These are phyloP conservation scores for Beaufortia kweichowensis DNA, from an alignment of 2,113 vertebrate genomes.

Conservation along the genomic window DNA sequence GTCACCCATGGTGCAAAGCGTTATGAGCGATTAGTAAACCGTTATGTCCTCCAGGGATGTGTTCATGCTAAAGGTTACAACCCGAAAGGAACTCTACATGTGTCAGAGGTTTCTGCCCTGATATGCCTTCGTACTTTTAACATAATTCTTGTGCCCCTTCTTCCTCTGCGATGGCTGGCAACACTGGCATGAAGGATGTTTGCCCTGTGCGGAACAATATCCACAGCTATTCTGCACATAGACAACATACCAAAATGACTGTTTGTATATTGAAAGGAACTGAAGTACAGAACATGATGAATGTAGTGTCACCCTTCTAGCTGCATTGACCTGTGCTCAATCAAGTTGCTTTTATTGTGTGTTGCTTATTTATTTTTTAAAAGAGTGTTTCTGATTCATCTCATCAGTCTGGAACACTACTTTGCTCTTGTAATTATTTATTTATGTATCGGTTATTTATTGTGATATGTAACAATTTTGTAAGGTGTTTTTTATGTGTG, in stretches of 20 bases:
- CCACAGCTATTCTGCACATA: neutral
- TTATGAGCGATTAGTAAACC: neutral
- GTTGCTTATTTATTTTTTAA: conserved; percentile 47
- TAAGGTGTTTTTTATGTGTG: conserved; percentile 21
- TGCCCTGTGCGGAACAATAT: conserved; percentile 3
- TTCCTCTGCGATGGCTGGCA: neutral
- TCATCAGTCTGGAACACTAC: conserved; percentile 28
- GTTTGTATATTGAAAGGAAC: conserved; percentile 7
- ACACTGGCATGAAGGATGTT: conserved; percentile 38
- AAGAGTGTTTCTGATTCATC: conserved; percentile 23
- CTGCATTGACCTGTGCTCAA: neutral
- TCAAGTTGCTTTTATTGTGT: neutral
- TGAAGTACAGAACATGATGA: conserved; percentile 31
- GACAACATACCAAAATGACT: conserved; percentile 12
- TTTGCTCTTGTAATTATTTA: conserved; percentile 53
- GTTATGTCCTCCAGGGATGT: neutral
- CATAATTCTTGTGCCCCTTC: neutral
- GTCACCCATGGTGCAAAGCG: neutral
- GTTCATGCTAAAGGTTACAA: neutral
- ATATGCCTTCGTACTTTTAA: neutral
- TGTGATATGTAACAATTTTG: conserved; percentile 44
- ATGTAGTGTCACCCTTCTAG: conserved; percentile 31
- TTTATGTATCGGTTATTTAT: conserved; percentile 60
- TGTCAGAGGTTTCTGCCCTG: too few relatives aligned
- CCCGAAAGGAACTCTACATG: too few relatives aligned